Percentiles rank a stretch among this genome's conserved stretches.
These are phyloP conservation scores for Heptranchias perlo DNA, from an alignment of 2,113 vertebrate species.

Conservation along the genomic window DNA sequence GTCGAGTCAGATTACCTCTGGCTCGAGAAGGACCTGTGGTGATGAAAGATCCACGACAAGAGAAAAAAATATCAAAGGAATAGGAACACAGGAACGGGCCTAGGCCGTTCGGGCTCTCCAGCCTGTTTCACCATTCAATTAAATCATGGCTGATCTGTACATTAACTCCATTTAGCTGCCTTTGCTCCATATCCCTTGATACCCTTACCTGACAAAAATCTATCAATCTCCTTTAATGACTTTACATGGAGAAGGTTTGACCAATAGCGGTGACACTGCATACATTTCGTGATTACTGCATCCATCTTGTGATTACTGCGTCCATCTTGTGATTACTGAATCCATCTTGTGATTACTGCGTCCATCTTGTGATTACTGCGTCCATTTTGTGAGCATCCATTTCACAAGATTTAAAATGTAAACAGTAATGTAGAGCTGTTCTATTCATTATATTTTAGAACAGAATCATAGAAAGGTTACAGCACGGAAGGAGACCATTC, in stretches of 20 bases:
- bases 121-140: background rate
- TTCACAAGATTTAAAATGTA: background rate
- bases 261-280: background rate
- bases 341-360: too few relatives aligned
- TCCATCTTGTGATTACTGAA: background rate
- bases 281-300: too few relatives aligned
- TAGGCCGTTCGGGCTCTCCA: background rate
- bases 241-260: background rate
- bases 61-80: background rate
- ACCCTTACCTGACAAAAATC: background rate
- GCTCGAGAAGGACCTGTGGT: background rate
- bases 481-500: too few relatives aligned
- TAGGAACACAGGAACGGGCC: background rate
- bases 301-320: too few relatives aligned
- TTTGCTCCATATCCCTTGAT: background rate
- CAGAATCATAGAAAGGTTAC: too few relatives aligned
- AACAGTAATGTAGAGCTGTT: background rate
- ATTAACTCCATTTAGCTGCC: background rate
- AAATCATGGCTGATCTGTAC: background rate
- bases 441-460: background rate
- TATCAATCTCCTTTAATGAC: background rate
- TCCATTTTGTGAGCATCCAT: background rate
- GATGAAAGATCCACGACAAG: background rate
- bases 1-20: background rate
- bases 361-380: too few relatives aligned